Percentiles rank a stretch among this genome's conserved stretches.
Evolutionary conservation across 1,140 invertebrate genomes (phyloP).

Genomic region (Eubasilissa regina): DNA sequence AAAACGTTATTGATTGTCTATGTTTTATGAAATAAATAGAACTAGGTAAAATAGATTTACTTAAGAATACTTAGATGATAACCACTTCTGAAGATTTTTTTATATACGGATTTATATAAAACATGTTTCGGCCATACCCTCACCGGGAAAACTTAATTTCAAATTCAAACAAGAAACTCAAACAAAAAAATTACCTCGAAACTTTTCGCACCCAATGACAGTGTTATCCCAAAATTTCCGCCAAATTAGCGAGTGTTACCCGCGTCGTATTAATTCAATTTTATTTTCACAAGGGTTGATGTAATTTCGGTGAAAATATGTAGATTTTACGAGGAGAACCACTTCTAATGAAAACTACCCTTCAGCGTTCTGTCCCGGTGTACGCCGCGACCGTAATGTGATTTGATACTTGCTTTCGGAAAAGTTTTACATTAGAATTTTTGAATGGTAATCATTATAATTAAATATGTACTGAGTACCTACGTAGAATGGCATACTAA

Average conservation of each 20-base stretch:
- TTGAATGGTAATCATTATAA: too few species aligned
- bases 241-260: constrained; percentile 22
- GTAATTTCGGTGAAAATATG: constrained; percentile 9
- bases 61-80: too few species aligned
- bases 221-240: not conserved
- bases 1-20: too few species aligned
- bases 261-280: constrained; percentile 24
- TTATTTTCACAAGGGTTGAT: constrained; percentile 33
- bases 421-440: too few species aligned
- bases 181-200: constrained; percentile 10
- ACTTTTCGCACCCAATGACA: not conserved
- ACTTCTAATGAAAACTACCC: constrained; percentile 23
- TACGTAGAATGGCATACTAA: too few species aligned
- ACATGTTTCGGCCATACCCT: too few species aligned
- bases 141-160: not conserved
- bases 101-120: too few species aligned
- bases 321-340: constrained; percentile 12
- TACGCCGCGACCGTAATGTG: not conserved
- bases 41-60: too few species aligned
- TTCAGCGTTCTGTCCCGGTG: not conserved
- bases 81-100: too few species aligned
- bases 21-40: too few species aligned
- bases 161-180: constrained; percentile 16
- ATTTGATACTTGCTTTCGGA: too few species aligned
- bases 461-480: too few species aligned